phyloP scores from a whole-genome alignment of 2,888 invertebrate genomes.

The Lasioglossum marginatum region DNA sequence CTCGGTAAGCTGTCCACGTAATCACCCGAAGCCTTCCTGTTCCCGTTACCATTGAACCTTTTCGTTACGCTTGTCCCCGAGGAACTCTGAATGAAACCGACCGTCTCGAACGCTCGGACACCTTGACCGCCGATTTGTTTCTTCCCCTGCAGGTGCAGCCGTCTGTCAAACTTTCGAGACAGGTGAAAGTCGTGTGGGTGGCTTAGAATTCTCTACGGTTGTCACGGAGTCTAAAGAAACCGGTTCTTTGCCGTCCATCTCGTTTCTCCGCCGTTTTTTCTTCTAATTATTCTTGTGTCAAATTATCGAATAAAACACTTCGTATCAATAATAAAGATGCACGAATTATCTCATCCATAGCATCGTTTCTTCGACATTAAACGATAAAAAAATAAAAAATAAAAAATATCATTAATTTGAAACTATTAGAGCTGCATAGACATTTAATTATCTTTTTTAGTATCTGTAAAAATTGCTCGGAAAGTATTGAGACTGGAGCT shows the following conservation, averaged over 20 bases:
- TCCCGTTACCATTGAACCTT: conserved; percentile 48
- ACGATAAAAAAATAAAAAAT: too few relatives aligned
- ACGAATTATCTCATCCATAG: too few relatives aligned
- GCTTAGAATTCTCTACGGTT: neutral
- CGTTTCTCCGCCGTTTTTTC: neutral
- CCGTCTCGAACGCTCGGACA: conserved; percentile 19
- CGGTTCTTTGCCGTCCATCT: neutral
- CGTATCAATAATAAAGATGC: too few relatives aligned
- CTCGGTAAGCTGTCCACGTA: conserved; percentile 41
- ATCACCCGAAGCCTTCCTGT: conserved; percentile 46
- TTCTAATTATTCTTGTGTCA: neutral
- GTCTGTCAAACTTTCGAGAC: conserved; percentile 32
- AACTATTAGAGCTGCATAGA: too few relatives aligned
- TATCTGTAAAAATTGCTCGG: neutral
- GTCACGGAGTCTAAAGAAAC: neutral
- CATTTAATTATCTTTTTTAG: neutral
- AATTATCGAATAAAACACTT: too few relatives aligned
- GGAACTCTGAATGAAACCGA: conserved; percentile 43
- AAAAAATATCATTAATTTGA: neutral
- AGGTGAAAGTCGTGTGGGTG: conserved; percentile 20
- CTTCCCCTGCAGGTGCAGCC: conserved; percentile 37
- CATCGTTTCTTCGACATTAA: too few relatives aligned
- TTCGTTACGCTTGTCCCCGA: conserved; percentile 61
- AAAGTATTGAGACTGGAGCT: too few relatives aligned
- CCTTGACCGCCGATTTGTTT: conserved; percentile 45